phyloP scores from a whole-genome alignment of 2,797 vertebrate genomes.

The Chelidonichthys spinosus region DNA sequence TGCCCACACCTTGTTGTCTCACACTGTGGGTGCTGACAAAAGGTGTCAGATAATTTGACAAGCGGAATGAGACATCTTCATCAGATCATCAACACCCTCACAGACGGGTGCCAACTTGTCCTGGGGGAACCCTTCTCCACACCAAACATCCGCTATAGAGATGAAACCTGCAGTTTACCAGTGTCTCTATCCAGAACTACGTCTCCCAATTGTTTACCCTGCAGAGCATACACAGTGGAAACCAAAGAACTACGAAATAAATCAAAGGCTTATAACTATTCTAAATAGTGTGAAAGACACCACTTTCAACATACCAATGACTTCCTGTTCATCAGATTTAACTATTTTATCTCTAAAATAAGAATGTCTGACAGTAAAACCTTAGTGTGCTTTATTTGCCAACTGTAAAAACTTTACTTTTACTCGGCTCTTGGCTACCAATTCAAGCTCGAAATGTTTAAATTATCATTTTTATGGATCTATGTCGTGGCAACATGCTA shows the following conservation, averaged over 20 bases:
- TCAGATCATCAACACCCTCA: conserved; percentile 77
- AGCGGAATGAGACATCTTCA: conserved; percentile 78
- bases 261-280: background rate
- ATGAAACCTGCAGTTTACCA: conserved; percentile 49
- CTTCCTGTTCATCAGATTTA: conserved; percentile 16
- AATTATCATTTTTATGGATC: background rate
- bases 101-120: conserved; percentile 69
- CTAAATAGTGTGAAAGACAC: background rate
- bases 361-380: conserved; percentile 2
- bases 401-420: background rate
- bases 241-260: conserved; percentile 2
- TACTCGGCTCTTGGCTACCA: background rate
- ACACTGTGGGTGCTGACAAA: conserved; percentile 61
- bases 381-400: background rate
- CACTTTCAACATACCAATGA: conserved; percentile 1
- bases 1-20: conserved; percentile 58
- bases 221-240: background rate
- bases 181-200: conserved; percentile 17
- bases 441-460: background rate
- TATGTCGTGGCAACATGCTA: background rate
- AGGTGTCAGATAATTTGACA: conserved; percentile 78
- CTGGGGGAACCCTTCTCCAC: conserved; percentile 50
- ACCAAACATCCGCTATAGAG: conserved; percentile 43
- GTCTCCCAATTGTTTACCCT: conserved; percentile 14
- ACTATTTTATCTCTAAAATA: background rate